Base-by-base conservation (phyloP, 2,888 invertebrate species). In the Phengaris arion region DNA sequence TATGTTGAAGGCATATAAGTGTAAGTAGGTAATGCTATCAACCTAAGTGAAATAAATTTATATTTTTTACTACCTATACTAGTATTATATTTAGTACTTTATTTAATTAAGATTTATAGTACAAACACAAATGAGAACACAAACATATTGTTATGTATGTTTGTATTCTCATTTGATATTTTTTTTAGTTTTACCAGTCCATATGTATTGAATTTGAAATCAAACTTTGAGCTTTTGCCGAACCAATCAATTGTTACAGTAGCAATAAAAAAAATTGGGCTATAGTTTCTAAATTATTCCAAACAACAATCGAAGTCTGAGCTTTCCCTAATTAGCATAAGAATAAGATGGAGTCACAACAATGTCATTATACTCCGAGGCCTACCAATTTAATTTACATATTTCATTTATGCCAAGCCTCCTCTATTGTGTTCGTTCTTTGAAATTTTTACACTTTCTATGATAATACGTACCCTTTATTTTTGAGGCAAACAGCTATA, bases 241-340 rank as follows among this genome's bases (percentile, higher is more conserved):
- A 13, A 59, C 45, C 64, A 13, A 7, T 48, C 48, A 48, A 22
- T 70, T 51, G 51, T 70, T n/a, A 51, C 48, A 51, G 48, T 70
- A 48, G 46, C 51, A 51, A 70, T 35, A 22, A 70, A 70, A 69
- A 48, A 48, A 70, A 69, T 13, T 72, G 54, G 52, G 8, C 69
- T 13, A 68, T 51, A 74, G 64, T 57, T 69, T 75, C 46, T 55
- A 74, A 69, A 73, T 70, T 51, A 72, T 59, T 76, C 74, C 59
- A 51, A 76, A 68, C 12, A 72, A 64, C 68, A 52, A 74, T 52
- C 59, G 15, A 51, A 52, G 15, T 45, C 12, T 48, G 75, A 83
- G 85, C 90, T 91, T 89, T 90, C 89, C 85, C 88, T 81, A 85
- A 89, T 91, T 90, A 88, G 77, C 89, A 91, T 90, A 86, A 90